A percentile compares a stretch with the other conserved stretches of the same genome.
Evolutionary conservation across 2,797 vertebrate genomes (phyloP).

Genomic region (Syngnathus acus): DNA sequence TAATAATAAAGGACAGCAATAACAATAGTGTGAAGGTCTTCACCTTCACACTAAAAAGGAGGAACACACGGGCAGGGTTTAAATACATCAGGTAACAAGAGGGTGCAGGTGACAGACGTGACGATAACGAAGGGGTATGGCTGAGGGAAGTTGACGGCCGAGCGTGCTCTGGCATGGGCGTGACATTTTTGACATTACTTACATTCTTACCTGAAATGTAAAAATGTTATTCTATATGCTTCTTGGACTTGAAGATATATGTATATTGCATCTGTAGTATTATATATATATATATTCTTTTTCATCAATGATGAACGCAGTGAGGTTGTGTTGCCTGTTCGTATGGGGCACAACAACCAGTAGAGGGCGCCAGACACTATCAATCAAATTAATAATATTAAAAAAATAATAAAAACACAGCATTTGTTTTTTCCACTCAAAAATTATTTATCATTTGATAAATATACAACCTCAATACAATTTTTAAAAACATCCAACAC

Average conservation of each 20-base stretch:
- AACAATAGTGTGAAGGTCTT: no score
- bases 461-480: constrained; percentile 72
- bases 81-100: no score
- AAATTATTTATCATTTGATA: constrained; percentile 71
- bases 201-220: no score
- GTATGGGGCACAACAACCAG: constrained; percentile 28
- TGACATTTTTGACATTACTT: no score
- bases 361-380: constrained; percentile 50
- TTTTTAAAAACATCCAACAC: constrained; percentile 67
- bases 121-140: no score
- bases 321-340: no score
- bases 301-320: neutral
- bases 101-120: no score
- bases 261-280: neutral
- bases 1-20: no score
- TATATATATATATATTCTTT: neutral
- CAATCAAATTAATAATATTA: constrained; percentile 2
- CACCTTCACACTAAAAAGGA: no score
- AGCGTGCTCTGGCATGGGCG: no score
- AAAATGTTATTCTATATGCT: neutral
- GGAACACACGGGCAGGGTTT: no score
- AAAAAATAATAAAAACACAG: constrained; percentile 11
- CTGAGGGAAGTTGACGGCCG: no score
- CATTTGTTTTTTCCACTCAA: constrained; percentile 49
- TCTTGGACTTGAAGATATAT: neutral